Conservation (phyloP, 2,113 vertebrate genomes). For the Gyps fulvus region DNA sequence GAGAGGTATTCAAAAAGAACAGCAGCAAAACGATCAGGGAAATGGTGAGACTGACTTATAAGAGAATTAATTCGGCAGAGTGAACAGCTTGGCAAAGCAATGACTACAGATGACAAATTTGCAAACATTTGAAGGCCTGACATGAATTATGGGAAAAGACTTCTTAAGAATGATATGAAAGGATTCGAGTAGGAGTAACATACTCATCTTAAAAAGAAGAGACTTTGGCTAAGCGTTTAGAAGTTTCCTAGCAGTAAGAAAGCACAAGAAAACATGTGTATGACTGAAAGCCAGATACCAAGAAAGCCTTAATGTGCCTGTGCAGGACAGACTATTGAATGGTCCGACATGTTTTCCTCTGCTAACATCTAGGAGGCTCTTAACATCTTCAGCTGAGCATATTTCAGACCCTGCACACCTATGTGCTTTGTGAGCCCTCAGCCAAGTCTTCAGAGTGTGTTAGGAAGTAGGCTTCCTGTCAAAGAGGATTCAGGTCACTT, state of each 20-base stretch:
- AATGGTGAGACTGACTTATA: not conserved
- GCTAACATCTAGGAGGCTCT: not conserved
- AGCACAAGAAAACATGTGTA: not conserved
- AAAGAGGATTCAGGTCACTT: not conserved
- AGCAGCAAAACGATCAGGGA: not conserved
- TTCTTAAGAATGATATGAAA: not conserved
- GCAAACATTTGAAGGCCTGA: slow-evolving; percentile 49
- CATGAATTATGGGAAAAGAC: slow-evolving; percentile 17
- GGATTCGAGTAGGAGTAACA: slow-evolving; percentile 8
- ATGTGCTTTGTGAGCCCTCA: not conserved
- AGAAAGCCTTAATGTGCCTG: not conserved
- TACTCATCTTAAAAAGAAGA: not conserved
- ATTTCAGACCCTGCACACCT: not conserved
- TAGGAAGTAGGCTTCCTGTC: not conserved
- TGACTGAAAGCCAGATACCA: not conserved
- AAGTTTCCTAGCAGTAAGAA: slow-evolving; percentile 5
- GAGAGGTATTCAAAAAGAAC: not conserved
- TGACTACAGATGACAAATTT: slow-evolving; percentile 28
- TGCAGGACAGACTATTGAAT: not conserved
- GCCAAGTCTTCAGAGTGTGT: not conserved
- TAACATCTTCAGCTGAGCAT: not conserved
- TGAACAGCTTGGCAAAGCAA: slow-evolving; percentile 35
- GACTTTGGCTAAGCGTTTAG: not conserved
- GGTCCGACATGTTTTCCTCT: not conserved
- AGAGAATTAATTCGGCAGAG: slow-evolving; percentile 2